Base-by-base conservation (phyloP, 2,797 vertebrate species). In the Ctenopoma multispine region DNA sequence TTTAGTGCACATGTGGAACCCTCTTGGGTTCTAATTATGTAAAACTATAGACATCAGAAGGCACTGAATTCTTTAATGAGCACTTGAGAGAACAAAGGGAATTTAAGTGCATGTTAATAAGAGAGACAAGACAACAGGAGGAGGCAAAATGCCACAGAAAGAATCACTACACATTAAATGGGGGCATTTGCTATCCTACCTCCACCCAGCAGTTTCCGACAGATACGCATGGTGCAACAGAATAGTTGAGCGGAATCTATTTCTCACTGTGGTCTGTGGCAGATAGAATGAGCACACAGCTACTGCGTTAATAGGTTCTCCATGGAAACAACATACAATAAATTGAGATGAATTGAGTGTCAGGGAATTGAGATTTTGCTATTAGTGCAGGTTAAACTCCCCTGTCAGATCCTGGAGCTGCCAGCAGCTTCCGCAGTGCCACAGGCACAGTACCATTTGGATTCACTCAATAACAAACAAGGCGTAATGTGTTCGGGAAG, bases 21-120 rank as follows among this genome's bases (percentile, higher is more conserved):
- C 94, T 94, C 93, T 90, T 92, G 94, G 94, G 94, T 92, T 93
- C 92, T 94, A 94, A 95, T 95, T 95, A 94, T 94, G 92, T 92
- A 94, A 95, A 95, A 93, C 94, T 93, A 93, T 92, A 94, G 92
- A 95, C 91, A 92, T 94, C 91, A 92, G 93, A 94, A 93, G 91
- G 88, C 90, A 92, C 90, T 90, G 91, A 93, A 94, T 94, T 94
- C 88, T 88, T 94, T 95, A 95, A 94, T 95, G 94, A 94, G 92
- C 85, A 89, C 94, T 93, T 92, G 93, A 92, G 93, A 93, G 93
- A 94, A 95, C 92, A 94, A 94, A 94, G 92, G 92, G 92, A 94
- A 94, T 94, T 93, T 94, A 94, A 94, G 90, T 92, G 91, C 91
- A 94, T 94, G 91, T 93, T 94, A 94, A 95, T 93, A 94, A 94